Conservation (phyloP, 2,888 invertebrate species). For the Drosophila putrida region DNA sequence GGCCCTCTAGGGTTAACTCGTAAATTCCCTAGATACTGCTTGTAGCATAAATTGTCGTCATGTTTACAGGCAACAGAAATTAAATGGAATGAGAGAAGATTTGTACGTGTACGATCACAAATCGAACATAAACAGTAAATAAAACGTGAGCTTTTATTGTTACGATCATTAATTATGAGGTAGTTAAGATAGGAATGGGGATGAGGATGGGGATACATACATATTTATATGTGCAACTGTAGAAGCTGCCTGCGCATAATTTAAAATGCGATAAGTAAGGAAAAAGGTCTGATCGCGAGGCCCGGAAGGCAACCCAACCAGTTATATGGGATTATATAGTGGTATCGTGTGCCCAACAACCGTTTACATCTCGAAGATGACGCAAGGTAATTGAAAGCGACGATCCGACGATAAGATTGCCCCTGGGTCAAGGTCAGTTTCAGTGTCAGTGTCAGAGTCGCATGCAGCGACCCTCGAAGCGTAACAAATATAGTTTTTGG, state of each 20-base stretch:
- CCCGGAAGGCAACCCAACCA: slow-evolving; percentile 53
- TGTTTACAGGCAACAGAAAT: slow-evolving; percentile 58
- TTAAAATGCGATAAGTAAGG: slow-evolving; percentile 27
- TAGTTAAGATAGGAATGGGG: slow-evolving; percentile 49
- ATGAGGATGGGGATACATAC: not conserved
- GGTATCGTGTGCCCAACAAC: slow-evolving; percentile 35
- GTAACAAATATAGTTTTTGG: slow-evolving; percentile 53
- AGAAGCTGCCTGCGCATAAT: slow-evolving; percentile 51
- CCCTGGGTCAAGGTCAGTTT: slow-evolving; percentile 49
- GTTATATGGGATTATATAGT: slow-evolving; percentile 43
- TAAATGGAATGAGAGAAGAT: slow-evolving; percentile 13
- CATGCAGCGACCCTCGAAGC: slow-evolving; percentile 47
- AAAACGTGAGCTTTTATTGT: slow-evolving; percentile 71
- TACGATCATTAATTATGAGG: slow-evolving; percentile 72
- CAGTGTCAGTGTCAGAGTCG: slow-evolving; percentile 20
- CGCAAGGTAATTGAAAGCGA: slow-evolving; percentile 44
- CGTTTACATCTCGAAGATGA: slow-evolving; percentile 45
- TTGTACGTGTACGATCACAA: slow-evolving; percentile 31
- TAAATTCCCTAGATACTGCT: slow-evolving; percentile 51
- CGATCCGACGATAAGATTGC: slow-evolving; percentile 50
- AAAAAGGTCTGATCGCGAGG: slow-evolving; percentile 7
- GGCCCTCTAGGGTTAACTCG: slow-evolving; percentile 27
- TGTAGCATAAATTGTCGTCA: slow-evolving; percentile 70
- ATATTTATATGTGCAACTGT: slow-evolving; percentile 14
- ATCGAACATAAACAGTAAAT: slow-evolving; percentile 70